Conservation (phyloP, 2,113 vertebrate species). For the Philantomba maxwellii region DNA sequence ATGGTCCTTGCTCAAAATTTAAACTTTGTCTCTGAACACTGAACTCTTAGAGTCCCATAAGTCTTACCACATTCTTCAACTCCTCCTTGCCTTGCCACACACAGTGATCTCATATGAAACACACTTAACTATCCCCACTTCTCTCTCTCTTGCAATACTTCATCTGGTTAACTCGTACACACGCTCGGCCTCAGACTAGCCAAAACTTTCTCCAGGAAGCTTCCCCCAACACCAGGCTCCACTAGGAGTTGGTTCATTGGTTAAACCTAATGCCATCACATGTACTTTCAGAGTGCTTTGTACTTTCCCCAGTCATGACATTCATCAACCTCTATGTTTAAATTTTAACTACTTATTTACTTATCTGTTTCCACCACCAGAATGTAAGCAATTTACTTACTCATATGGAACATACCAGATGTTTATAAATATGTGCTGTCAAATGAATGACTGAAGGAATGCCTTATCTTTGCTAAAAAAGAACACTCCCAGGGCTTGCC, state of each 20-base stretch:
- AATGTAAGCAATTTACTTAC: background rate
- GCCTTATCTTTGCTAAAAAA: background rate
- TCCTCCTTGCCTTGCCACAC: background rate
- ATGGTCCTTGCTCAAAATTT: background rate
- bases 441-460: background rate
- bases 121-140: background rate
- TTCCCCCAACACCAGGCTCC: background rate
- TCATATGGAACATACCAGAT: background rate
- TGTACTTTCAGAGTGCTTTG: background rate
- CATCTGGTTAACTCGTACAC: background rate
- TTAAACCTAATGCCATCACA: background rate
- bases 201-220: background rate
- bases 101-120: background rate
- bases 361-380: background rate
- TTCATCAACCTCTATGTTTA: background rate
- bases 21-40: background rate
- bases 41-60: background rate
- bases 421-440: background rate
- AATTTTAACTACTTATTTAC: constrained; percentile 10
- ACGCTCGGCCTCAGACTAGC: background rate
- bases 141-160: background rate
- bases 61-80: background rate
- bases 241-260: background rate
- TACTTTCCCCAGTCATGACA: background rate
- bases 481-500: background rate